Evolutionary conservation across 2,113 vertebrate genomes (phyloP).

Genomic region (Lipophrys pholis): DNA sequence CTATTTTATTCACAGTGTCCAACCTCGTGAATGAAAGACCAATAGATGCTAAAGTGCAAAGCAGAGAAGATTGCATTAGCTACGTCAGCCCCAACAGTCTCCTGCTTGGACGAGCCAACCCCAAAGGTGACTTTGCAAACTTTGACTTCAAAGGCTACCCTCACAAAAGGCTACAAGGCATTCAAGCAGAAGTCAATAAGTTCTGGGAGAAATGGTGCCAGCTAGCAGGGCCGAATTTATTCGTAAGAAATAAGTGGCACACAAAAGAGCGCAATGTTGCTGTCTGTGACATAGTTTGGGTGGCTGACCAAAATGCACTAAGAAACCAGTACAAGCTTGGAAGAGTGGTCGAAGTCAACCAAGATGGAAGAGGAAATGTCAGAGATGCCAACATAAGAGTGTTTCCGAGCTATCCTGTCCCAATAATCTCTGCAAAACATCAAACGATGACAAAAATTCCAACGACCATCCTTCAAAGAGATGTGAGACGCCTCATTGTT

Average conservation of each 20-base stretch:
- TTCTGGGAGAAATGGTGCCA: conserved; percentile 42
- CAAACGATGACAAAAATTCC: background rate
- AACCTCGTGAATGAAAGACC: conserved; percentile 44
- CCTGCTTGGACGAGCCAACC: conserved; percentile 15
- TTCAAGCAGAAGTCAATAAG: conserved; percentile 23
- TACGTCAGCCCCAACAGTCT: conserved; percentile 47
- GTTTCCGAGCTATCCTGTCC: conserved; percentile 14
- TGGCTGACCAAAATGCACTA: conserved; percentile 18
- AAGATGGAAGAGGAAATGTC: conserved; percentile 20
- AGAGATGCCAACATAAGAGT: conserved; percentile 25
- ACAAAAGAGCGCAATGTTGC: conserved; percentile 14
- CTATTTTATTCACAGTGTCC: conserved; percentile 21
- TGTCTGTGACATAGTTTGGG: conserved; percentile 31
- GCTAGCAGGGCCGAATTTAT: conserved; percentile 37
- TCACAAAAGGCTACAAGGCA: conserved; percentile 29
- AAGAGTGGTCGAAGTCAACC: conserved; percentile 17
- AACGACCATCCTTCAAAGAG: background rate
- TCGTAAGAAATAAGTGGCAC: conserved; percentile 49
- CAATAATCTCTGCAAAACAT: background rate
- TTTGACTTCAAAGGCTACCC: conserved; percentile 45
- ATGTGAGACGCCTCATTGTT: background rate
- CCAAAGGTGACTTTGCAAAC: conserved; percentile 5
- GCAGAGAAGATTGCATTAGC: conserved; percentile 31
- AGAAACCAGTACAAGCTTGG: conserved; percentile 23
- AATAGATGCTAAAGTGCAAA: conserved; percentile 38